A percentile compares a stretch with the other conserved stretches of the same genome.
Conservation (phyloP, 2,888 invertebrate species). For the Drosophila recens region DNA sequence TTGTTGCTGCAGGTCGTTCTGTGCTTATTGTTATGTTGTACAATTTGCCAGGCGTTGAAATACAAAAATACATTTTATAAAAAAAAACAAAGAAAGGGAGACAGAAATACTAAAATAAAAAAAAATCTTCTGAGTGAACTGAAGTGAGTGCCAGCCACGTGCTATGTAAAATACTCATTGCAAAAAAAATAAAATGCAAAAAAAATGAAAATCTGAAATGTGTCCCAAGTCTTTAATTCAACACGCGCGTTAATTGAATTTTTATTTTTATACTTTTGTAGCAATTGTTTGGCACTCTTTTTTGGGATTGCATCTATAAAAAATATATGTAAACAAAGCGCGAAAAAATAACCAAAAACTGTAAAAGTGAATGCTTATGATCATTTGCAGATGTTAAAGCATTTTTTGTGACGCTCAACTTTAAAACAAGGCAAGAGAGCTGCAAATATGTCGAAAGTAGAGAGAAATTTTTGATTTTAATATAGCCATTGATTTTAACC, state of each 20-base stretch:
- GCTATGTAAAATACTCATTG: conserved; percentile 43
- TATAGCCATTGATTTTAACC: no score
- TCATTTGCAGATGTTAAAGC: conserved; percentile 11
- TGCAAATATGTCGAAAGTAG: not conserved
- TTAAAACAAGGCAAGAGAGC: conserved; percentile 1
- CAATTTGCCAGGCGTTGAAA: conserved; percentile 53
- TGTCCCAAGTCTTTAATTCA: conserved; percentile 61
- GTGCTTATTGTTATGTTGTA: conserved; percentile 65
- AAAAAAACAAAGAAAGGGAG: conserved; percentile 13
- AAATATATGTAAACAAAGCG: conserved; percentile 1
- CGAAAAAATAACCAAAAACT: conserved; percentile 5
- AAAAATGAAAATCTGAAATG: conserved; percentile 47
- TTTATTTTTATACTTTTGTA: conserved; percentile 51
- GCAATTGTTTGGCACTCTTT: conserved; percentile 50
- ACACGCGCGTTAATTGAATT: conserved; percentile 59
- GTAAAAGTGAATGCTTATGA: conserved; percentile 18
- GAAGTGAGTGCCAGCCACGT: conserved; percentile 45
- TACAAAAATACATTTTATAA: conserved; percentile 22
- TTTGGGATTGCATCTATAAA: not conserved
- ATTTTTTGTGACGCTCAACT: conserved; percentile 17
- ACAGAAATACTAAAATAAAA: conserved; percentile 24
- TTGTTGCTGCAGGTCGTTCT: conserved; percentile 56
- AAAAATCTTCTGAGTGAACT: conserved; percentile 24
- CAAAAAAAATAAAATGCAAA: conserved; percentile 11
- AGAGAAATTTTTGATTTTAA: no score